Evolutionary conservation across 35 echinoderm and acorn worm species (phyloP), one percentile per base, ranked within the genome.

Genomic region (Anneissia japonica): DNA sequence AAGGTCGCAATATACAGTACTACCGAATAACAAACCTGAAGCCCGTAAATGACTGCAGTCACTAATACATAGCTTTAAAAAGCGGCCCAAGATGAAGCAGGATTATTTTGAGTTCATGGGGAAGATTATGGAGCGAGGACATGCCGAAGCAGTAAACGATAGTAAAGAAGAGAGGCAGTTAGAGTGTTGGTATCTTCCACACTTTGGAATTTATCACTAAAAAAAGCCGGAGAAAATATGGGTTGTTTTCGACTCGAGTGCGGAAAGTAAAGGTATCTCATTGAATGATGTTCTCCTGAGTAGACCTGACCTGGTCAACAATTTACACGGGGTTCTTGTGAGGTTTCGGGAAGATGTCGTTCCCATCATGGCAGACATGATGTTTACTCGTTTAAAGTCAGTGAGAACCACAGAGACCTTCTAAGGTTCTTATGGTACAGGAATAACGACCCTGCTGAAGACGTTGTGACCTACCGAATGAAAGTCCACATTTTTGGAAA

Each of bases 401-500:
- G 21, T 26, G 38, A 40, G 30, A 37, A 81, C 5, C 79, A 81
- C 37, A 38, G 79, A 16, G 9, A 81, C 9, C 40, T 39, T 40
- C 79, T 81, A 0, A 36, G 79, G 9, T 81, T 81, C 36, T 23
- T 14, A 6, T 81, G 79, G 79, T 81, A 39, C 36, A 2, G 23
- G 38, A 30, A 38, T 37, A 81, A 81, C 36, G 37, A 81, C 36
- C 14, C 37, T 0, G 37, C 7, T 30, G 30, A 81, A 17, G 35
- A 36, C 38, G 23, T 81, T 26, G 30, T 81, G 0, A 2, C 10
- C 10, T 81, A 5, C 38, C 34, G 36, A 35, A 81, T 81, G 34
- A 81, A 81, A 7, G 79, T 81, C 1, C 79, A 81, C 36, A 17
- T 81, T 0, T 81, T 81, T 40, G 37, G 79, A 12, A 81, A 81